phyloP scores from a whole-genome alignment of 2,113 vertebrate genomes.

The Corythoichthys haematopterus region DNA sequence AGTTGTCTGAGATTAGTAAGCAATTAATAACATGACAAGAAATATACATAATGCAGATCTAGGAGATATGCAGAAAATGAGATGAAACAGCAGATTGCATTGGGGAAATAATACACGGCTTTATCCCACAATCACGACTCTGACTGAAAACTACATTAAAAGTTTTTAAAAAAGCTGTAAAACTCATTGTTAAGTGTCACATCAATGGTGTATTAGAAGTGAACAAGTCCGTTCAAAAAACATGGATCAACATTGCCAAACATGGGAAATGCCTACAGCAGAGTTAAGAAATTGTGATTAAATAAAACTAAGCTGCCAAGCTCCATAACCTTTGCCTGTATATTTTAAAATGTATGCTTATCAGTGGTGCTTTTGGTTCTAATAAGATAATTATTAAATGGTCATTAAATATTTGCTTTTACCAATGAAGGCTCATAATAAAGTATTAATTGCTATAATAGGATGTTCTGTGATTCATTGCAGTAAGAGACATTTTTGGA shows the following conservation, averaged over 20 bases:
- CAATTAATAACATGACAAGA: background rate
- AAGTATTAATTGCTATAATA: no score
- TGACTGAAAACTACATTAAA: slow-evolving; percentile 62
- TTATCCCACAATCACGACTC: slow-evolving; percentile 62
- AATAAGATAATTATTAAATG: background rate
- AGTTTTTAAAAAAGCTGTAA: slow-evolving; percentile 64
- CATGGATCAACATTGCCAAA: slow-evolving; percentile 55
- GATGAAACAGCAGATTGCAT: slow-evolving; percentile 30
- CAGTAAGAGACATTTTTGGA: no score
- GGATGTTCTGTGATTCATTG: background rate
- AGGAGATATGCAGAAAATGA: background rate
- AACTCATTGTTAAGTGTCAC: slow-evolving; percentile 59
- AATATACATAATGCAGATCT: background rate
- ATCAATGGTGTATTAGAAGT: slow-evolving; percentile 82
- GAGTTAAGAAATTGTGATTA: slow-evolving; percentile 18
- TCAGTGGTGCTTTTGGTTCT: background rate
- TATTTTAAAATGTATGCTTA: slow-evolving; percentile 6
- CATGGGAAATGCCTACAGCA: slow-evolving; percentile 31
- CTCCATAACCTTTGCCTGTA: slow-evolving; percentile 3
- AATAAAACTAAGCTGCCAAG: slow-evolving; percentile 10
- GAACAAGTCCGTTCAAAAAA: slow-evolving; percentile 74
- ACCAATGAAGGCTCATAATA: no score
- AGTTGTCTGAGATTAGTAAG: background rate
- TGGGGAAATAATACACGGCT: slow-evolving; percentile 53
- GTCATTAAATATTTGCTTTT: no score